These are phyloP conservation scores for Uropsilus gracilis DNA, from an alignment of 2,113 vertebrate genomes.

Conservation along the genomic window DNA sequence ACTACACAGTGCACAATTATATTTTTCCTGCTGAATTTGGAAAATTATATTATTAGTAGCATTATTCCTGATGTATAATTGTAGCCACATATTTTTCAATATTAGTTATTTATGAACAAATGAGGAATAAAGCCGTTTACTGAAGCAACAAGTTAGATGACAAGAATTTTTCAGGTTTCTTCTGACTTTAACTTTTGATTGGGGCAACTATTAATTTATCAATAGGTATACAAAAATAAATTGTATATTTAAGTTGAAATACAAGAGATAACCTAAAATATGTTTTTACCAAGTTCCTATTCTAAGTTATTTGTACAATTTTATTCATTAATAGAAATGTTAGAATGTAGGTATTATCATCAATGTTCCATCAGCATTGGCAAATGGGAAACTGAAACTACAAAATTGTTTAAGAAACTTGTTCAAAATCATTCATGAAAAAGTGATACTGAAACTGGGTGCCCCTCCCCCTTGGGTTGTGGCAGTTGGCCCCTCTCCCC, in stretches of 20 bases:
- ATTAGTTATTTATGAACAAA: constrained; percentile 5
- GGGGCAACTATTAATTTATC: neutral
- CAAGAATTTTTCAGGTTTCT: neutral
- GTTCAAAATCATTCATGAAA: neutral
- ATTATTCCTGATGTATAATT: neutral
- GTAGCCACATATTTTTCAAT: neutral
- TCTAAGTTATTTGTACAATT: neutral
- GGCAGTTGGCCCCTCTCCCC: too few relatives aligned
- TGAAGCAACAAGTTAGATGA: neutral
- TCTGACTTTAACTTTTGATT: neutral
- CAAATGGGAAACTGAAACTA: neutral
- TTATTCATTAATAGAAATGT: neutral
- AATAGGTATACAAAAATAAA: neutral
- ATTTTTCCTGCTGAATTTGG: neutral
- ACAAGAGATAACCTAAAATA: neutral
- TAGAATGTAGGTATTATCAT: neutral
- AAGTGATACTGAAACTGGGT: too few relatives aligned
- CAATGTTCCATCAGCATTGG: neutral
- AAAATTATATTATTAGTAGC: neutral
- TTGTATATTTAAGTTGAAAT: neutral
- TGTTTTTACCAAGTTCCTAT: neutral
- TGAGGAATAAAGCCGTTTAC: neutral
- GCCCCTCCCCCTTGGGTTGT: too few relatives aligned
- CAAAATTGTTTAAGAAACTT: neutral
- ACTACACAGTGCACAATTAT: neutral